Percentiles rank a stretch among this genome's conserved stretches.
These are phyloP conservation scores for Phymorhynchus buccinoides DNA, from an alignment of 1,140 invertebrate species.

Conservation along the genomic window DNA sequence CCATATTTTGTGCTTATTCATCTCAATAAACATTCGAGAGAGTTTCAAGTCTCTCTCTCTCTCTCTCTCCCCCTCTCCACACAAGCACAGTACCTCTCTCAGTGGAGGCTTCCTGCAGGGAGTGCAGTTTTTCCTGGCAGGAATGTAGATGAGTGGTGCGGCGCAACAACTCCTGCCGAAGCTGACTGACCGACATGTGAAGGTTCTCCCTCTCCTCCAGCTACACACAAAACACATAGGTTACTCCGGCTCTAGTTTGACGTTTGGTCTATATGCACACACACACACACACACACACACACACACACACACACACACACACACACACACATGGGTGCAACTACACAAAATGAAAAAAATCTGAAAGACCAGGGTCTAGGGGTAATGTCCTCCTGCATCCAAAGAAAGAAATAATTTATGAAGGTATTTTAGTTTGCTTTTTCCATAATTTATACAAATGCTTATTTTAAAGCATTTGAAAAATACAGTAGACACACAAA, in stretches of 20 bases:
- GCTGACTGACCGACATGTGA: slow-evolving; percentile 62
- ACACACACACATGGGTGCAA: too few species aligned
- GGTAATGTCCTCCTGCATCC: too few species aligned
- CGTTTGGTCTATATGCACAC: not conserved
- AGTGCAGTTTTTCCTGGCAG: slow-evolving; percentile 58
- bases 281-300: not conserved
- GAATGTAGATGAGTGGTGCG: slow-evolving; percentile 72
- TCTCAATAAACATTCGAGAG: too few species aligned
- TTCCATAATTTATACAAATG: too few species aligned
- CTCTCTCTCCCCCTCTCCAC: not conserved
- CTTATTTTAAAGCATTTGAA: too few species aligned
- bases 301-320: not conserved
- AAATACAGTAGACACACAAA: too few species aligned
- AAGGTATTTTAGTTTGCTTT: too few species aligned
- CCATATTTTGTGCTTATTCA: too few species aligned
- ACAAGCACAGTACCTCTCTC: slow-evolving; percentile 43
- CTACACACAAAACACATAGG: slow-evolving; percentile 37
- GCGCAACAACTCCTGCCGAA: slow-evolving; percentile 69
- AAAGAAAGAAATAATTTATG: too few species aligned
- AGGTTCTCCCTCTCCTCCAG: slow-evolving; percentile 63
- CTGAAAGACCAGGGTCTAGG: too few species aligned
- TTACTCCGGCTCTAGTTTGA: not conserved
- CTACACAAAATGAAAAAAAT: too few species aligned
- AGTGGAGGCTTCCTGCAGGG: slow-evolving; percentile 29
- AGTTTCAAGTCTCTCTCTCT: too few species aligned